Evolutionary conservation across 53 echinoderm and acorn worm genomes (phyloP).

Genomic region (Antedon mediterranea): DNA sequence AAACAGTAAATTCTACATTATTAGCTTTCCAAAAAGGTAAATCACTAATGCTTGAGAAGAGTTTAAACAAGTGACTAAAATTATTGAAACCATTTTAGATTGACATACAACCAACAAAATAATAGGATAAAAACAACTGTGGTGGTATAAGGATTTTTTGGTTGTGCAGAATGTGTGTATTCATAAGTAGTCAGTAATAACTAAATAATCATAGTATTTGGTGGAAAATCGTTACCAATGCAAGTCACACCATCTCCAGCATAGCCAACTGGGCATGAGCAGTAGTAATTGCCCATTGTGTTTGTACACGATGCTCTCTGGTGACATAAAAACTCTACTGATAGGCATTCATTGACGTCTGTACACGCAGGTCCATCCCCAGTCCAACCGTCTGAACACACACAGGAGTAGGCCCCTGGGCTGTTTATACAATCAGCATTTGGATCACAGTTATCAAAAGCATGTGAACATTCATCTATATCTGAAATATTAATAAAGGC

Average conservation of each 20-base stretch:
- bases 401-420: background rate
- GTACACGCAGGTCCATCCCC: background rate
- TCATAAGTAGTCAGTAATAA: too few species aligned
- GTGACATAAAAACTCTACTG: background rate
- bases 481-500: background rate
- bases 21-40: too few species aligned
- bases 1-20: too few species aligned
- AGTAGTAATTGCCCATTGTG: background rate
- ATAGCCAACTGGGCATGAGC: background rate
- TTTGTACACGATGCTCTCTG: background rate
- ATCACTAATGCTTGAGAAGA: too few species aligned
- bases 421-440: background rate
- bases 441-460: background rate
- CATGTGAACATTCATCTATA: background rate
- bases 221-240: too few species aligned
- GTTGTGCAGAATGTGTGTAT: too few species aligned
- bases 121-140: too few species aligned
- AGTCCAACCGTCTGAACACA: background rate
- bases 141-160: too few species aligned
- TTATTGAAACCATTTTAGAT: too few species aligned
- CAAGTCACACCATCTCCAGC: background rate
- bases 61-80: too few species aligned
- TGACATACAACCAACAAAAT: too few species aligned
- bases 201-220: too few species aligned
- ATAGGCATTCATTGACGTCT: background rate